Evolutionary conservation across 2,888 invertebrate species (phyloP).

Genomic region (Dorcus parallelipipedus): DNA sequence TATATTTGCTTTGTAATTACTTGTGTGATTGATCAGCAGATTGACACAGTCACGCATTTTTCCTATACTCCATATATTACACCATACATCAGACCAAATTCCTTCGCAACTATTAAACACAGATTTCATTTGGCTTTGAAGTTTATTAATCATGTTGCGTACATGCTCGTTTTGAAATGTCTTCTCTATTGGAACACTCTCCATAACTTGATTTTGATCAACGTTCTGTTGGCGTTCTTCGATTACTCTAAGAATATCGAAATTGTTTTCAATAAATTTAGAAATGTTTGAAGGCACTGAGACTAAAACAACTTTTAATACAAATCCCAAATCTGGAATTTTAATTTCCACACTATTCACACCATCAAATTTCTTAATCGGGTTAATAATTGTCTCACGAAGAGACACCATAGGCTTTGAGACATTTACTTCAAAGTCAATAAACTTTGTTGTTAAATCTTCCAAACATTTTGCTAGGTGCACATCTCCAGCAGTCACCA

Average conservation of each 20-base stretch:
- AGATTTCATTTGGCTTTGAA: constrained; percentile 7
- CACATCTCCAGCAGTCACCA: constrained; percentile 94
- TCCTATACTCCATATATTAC: constrained; percentile 88
- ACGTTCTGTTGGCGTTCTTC: constrained; percentile 37
- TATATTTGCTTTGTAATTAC: constrained; percentile 60
- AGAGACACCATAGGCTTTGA: constrained; percentile 97
- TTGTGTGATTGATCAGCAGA: constrained; percentile 79
- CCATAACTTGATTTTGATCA: constrained; percentile 10
- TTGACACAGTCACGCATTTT: constrained; percentile 88
- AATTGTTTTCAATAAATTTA: constrained; percentile 66
- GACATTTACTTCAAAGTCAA: constrained; percentile 81
- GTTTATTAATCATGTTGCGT: constrained; percentile 23
- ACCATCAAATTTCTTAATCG: constrained; percentile 76
- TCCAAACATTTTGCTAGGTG: constrained; percentile 94
- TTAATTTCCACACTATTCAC: constrained; percentile 56
- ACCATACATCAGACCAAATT: constrained; percentile 45
- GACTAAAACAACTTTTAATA: constrained; percentile 70
- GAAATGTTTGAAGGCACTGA: constrained; percentile 73
- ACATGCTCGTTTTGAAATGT: constrained; percentile 39
- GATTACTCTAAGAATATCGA: constrained; percentile 67
- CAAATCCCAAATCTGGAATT: constrained; percentile 20
- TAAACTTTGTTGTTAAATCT: constrained; percentile 80
- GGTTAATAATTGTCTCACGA: constrained; percentile 85
- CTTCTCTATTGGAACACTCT: constrained; percentile 35
- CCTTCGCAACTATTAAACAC: constrained; percentile 27